Conservation (phyloP, 2,113 vertebrate species). For the Albula goreensis region DNA sequence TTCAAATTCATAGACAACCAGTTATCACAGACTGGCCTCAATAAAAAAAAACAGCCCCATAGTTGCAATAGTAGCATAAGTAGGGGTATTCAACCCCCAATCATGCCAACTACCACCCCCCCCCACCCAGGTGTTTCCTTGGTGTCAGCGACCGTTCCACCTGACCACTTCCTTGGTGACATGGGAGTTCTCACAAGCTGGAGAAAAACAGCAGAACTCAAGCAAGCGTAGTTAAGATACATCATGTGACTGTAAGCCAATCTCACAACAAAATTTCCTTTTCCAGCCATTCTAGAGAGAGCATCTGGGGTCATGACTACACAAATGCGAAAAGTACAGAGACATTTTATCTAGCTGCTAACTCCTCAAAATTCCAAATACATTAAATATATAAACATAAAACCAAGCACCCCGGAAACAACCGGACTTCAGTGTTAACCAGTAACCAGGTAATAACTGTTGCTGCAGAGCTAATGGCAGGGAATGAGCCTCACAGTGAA, state of each 20-base stretch:
- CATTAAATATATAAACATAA: background rate
- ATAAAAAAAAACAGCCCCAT: too few species aligned
- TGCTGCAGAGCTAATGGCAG: conserved; percentile 19
- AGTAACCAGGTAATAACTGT: conserved; percentile 19
- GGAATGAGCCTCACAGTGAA: background rate
- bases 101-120: background rate
- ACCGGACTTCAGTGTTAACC: background rate
- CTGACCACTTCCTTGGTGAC: background rate
- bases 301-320: too few species aligned
- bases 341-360: too few species aligned
- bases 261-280: too few species aligned
- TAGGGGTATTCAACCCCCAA: background rate
- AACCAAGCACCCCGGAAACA: background rate
- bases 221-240: background rate
- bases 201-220: background rate
- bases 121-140: background rate
- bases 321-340: too few species aligned
- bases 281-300: too few species aligned
- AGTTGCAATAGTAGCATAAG: too few species aligned
- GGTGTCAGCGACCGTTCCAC: background rate
- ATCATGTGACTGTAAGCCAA: background rate
- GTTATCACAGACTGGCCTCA: too few species aligned
- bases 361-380: background rate
- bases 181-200: background rate
- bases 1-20: too few species aligned